Percentiles rank a stretch among this genome's conserved stretches.
Conservation (phyloP, 2,888 invertebrate genomes). For the Stictocephala bisonia region DNA sequence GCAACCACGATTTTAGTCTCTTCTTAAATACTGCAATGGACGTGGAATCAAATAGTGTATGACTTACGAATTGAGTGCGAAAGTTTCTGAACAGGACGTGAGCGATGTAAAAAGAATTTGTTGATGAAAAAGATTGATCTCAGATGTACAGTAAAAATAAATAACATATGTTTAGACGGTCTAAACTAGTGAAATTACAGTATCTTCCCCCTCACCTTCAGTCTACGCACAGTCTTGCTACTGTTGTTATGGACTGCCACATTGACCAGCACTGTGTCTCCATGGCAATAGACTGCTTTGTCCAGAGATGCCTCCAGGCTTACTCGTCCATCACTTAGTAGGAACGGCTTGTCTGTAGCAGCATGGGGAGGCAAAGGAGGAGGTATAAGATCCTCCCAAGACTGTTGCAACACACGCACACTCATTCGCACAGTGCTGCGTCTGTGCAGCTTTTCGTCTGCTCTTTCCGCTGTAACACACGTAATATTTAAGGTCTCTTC, state of each 20-base stretch:
- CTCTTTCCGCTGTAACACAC: constrained; percentile 76
- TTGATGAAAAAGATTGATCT: too few species aligned
- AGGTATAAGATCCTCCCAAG: constrained; percentile 60
- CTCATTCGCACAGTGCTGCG: constrained; percentile 87
- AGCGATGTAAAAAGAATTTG: too few species aligned
- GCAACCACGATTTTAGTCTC: too few species aligned
- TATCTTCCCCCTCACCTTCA: too few species aligned
- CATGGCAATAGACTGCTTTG: constrained; percentile 85
- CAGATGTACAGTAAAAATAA: too few species aligned
- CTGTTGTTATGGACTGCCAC: constrained; percentile 83
- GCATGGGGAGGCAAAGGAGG: constrained; percentile 71
- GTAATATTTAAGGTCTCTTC: too few species aligned
- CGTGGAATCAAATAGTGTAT: too few species aligned
- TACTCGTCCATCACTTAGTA: constrained; percentile 83
- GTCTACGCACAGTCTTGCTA: constrained; percentile 83
- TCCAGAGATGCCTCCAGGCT: constrained; percentile 83
- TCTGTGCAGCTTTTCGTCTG: constrained; percentile 84
- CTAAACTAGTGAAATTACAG: too few species aligned
- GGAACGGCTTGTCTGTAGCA: constrained; percentile 82
- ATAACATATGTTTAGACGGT: too few species aligned
- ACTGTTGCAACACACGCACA: constrained; percentile 81
- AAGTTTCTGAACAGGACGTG: too few species aligned
- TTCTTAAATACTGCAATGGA: too few species aligned
- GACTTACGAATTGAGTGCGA: too few species aligned
- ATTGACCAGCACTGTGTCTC: constrained; percentile 80